A percentile compares a stretch with the other conserved stretches of the same genome.
Conservation (phyloP, 1,140 invertebrate species). For the Zaprionus taronus region DNA sequence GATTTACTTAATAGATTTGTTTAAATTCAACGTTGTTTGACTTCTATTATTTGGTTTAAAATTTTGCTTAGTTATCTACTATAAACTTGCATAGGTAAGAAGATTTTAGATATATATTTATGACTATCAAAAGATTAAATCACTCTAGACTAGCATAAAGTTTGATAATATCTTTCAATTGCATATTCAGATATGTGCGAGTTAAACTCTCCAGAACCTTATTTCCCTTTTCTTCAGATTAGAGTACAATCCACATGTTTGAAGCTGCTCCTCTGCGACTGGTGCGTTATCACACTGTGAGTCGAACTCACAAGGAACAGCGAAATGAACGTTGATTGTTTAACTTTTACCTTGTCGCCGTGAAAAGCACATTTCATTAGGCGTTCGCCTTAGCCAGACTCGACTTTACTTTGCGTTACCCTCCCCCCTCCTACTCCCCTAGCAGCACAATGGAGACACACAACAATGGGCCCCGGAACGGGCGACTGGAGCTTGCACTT, state of each 20-base stretch:
- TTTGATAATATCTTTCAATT: no score
- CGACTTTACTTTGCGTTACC: constrained; percentile 3
- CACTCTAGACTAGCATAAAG: no score
- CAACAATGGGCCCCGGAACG: neutral
- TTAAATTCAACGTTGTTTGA: no score
- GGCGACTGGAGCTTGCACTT: constrained; percentile 50
- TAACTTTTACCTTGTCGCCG: constrained; percentile 19
- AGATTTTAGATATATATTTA: neutral
- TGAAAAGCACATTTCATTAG: constrained; percentile 35
- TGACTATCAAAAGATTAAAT: neutral
- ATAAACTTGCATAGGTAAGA: neutral
- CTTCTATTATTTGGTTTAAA: no score
- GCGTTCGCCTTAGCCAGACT: constrained; percentile 11
- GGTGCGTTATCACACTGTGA: neutral
- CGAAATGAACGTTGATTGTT: constrained; percentile 28
- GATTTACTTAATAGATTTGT: no score
- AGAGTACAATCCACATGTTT: neutral
- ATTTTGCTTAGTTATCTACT: neutral
- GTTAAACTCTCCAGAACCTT: neutral
- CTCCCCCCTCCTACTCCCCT: constrained; percentile 39
- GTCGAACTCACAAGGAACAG: neutral
- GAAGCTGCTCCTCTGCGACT: neutral
- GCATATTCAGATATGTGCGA: no score
- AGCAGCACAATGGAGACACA: constrained; percentile 56
- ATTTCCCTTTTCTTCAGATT: neutral